A percentile compares a stretch with the other conserved stretches of the same genome.
Evolutionary conservation across 2,113 vertebrate species (phyloP).

Genomic region (Misgurnus anguillicaudatus): DNA sequence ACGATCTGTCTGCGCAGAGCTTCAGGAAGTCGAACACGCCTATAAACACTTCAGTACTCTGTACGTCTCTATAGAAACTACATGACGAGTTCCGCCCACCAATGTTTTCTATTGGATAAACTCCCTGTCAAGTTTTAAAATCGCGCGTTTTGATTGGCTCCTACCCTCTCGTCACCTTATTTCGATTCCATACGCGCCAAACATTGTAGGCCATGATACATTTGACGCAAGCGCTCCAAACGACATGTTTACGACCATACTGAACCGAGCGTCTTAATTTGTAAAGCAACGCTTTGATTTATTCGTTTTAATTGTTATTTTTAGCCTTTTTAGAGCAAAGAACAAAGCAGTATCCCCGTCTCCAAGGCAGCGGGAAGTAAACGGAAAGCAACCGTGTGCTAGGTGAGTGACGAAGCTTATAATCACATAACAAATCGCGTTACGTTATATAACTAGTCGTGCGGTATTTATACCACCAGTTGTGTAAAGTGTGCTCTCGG

Average conservation of each 20-base stretch:
- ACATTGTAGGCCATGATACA: background rate
- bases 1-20: no score
- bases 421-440: background rate
- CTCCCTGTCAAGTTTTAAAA: slow-evolving; percentile 21
- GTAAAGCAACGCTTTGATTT: background rate
- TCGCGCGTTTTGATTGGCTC: slow-evolving; percentile 63
- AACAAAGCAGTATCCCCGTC: background rate
- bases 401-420: background rate
- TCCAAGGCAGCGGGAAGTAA: slow-evolving; percentile 29
- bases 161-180: background rate
- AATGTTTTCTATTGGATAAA: slow-evolving; percentile 46
- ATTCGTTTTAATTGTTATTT: background rate
- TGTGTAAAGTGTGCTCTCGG: no score
- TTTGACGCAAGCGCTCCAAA: background rate
- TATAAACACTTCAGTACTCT: background rate
- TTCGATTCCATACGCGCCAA: slow-evolving; percentile 49
- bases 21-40: no score
- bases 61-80: slow-evolving; percentile 24
- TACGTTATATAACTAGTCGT: background rate
- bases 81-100: background rate
- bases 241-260: background rate
- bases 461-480: no score
- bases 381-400: slow-evolving; percentile 15
- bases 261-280: background rate
- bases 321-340: background rate